Conservation (phyloP, 2,888 invertebrate genomes). For the Apeira syringaria region DNA sequence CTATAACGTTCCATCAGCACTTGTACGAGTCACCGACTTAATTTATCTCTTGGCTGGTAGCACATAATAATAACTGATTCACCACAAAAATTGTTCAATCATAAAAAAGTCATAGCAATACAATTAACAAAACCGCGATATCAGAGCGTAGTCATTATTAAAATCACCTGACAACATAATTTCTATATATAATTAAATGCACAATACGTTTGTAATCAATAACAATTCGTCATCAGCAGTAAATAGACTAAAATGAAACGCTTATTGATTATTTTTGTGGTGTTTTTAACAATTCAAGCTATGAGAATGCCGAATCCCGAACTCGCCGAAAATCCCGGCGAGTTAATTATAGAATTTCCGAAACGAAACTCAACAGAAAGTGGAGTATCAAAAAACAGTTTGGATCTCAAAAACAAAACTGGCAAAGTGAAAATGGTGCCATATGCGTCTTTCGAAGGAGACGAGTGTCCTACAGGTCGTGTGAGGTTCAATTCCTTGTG, state of each 20-base stretch:
- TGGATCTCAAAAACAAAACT: no score
- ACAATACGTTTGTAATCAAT: background rate
- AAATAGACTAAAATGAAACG: background rate
- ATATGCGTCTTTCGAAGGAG: conserved; percentile 4
- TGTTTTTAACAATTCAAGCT: background rate
- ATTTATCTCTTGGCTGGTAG: no score
- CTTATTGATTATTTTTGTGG: background rate
- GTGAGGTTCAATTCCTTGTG: conserved; percentile 14
- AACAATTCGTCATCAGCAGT: background rate
- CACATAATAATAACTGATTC: no score
- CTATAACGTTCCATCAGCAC: no score
- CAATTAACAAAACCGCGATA: background rate
- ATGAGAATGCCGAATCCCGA: background rate
- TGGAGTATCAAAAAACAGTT: no score
- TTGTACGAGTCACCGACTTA: no score
- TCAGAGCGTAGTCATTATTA: background rate
- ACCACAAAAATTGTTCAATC: no score
- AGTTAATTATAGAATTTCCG: no score
- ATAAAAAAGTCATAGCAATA: background rate
- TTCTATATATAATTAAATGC: no score
- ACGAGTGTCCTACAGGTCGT: conserved; percentile 17
- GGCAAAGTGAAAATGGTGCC: background rate
- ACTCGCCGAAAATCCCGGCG: no score
- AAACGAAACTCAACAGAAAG: no score
- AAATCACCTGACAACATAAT: no score